A percentile compares a stretch with the other conserved stretches of the same genome.
Evolutionary conservation across 2,888 invertebrate species (phyloP).

Genomic region (Achlya flavicornis): DNA sequence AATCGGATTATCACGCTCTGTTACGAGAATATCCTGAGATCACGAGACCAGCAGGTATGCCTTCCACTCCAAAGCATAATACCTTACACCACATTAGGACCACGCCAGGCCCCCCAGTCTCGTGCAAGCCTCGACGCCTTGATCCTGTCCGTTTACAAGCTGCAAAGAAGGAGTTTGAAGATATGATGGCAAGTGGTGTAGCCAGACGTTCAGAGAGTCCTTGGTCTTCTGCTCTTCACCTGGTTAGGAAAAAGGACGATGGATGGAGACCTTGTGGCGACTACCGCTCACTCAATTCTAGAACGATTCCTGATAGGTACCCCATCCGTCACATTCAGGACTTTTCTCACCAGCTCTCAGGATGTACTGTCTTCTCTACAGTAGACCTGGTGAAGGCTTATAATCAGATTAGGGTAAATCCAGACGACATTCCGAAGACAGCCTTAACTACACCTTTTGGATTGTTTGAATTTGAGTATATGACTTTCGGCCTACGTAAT

Average conservation of each 20-base stretch:
- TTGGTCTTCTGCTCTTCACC: constrained; percentile 37
- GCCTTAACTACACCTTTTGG: constrained; percentile 11
- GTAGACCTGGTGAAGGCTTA: constrained; percentile 36
- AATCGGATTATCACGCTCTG: constrained; percentile 18
- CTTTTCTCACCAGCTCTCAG: constrained; percentile 19
- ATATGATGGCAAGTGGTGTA: constrained; percentile 27
- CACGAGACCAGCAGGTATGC: constrained; percentile 18
- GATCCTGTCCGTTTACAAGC: constrained; percentile 16
- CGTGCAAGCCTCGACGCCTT: constrained; percentile 21
- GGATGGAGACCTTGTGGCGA: constrained; percentile 44
- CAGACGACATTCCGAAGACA: constrained; percentile 5
- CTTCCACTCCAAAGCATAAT: constrained; percentile 11
- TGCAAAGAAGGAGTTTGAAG: constrained; percentile 21
- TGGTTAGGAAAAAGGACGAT: constrained; percentile 15
- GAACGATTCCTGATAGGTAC: constrained; percentile 20
- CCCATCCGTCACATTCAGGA: constrained; percentile 20
- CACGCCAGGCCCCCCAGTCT: constrained; percentile 25
- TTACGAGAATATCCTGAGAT: constrained; percentile 22
- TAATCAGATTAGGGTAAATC: constrained; percentile 12
- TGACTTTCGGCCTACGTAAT: constrained; percentile 24
- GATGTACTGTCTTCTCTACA: constrained; percentile 16
- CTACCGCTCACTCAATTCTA: constrained; percentile 29
- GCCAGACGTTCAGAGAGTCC: constrained; percentile 34
- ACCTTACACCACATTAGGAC: constrained; percentile 23
- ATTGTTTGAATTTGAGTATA: constrained; percentile 13